Conservation (phyloP, 2,113 vertebrate species). For the Girardinichthys multiradiatus region DNA sequence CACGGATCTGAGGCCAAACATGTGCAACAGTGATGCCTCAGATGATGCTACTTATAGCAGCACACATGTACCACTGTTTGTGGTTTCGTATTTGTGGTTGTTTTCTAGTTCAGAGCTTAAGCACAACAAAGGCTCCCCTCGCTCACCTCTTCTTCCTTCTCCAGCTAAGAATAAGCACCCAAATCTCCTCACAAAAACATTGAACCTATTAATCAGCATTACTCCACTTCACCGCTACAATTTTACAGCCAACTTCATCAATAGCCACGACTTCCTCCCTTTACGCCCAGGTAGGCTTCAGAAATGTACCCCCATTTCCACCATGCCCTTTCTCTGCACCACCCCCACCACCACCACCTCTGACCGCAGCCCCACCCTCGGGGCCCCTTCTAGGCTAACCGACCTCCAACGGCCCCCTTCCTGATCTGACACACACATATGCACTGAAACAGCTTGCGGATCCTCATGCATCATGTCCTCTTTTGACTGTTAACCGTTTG, state of each 20-base stretch:
- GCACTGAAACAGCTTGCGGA: conserved; percentile 45
- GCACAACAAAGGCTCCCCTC: neutral
- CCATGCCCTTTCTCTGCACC: conserved; percentile 26
- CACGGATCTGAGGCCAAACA: conserved; percentile 64
- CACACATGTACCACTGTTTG: conserved; percentile 25
- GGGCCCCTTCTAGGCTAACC: conserved; percentile 80
- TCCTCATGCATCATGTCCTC: conserved; percentile 68
- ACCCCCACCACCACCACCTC: conserved; percentile 40
- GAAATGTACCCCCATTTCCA: conserved; percentile 65
- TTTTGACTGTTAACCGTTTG: conserved; percentile 81
- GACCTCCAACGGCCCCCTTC: conserved; percentile 82
- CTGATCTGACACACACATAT: conserved; percentile 72
- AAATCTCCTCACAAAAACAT: neutral
- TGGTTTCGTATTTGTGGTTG: conserved; percentile 51
- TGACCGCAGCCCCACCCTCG: conserved; percentile 70
- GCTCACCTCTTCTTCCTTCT: neutral
- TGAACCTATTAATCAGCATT: neutral
- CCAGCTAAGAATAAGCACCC: neutral
- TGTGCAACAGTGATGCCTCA: conserved; percentile 49
- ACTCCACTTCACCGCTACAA: neutral
- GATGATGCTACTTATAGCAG: conserved; percentile 61
- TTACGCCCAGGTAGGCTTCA: neutral
- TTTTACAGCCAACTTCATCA: neutral
- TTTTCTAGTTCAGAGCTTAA: conserved; percentile 42
- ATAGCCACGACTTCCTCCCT: neutral